Evolutionary conservation across 2,113 vertebrate species (phyloP), one percentile per base, ranked within the genome.

Genomic region (Anhinga rufa): DNA sequence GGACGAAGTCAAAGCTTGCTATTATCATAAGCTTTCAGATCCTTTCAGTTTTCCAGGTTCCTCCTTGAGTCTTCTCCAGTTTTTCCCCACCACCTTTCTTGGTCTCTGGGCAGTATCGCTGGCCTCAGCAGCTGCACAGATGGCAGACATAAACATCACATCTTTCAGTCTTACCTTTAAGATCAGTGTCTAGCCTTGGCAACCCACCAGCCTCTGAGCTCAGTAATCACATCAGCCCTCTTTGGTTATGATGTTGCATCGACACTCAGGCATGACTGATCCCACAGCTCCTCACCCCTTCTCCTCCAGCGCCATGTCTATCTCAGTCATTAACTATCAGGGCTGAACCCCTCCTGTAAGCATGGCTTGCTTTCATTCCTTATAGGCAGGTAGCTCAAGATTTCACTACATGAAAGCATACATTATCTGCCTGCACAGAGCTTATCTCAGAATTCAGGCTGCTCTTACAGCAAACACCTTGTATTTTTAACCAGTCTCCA

Each of bases 361-460:
- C 51, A 48, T 14, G 46, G 46, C 26, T 82, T 74, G 82, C 51
- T 40, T 90, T 74, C 55, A 38, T 32, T 83, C 31, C 29, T 62
- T 48, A 52, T 3, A 48, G 76, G 64, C 64, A 74, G 34, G 34
- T 3, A 85, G 64, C 71, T 86, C 80, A 88, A 52, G 17, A 77
- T 75, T 48, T 75, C 76, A 87, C 76, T 54, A 42, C 11, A 12
- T 21, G n/a, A 57, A 86, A 85, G 69, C 46, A 87, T 20, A 28
- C 5, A 14, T 82, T 24, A 52, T 48, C 74, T 90, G 75, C 46
- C 88, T 61, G 80, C 65, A 69, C 48, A 44, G 38, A 93, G 68
- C 81, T 92, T 78, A 88, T 60, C 76, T 89, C 62, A 52, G 81
- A 86, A 95, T 40, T 25, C 90, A 92, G 65, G 61, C 34, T 36